Evolutionary conservation across 2,113 vertebrate genomes (phyloP).

Genomic region (Azemiops feae): DNA sequence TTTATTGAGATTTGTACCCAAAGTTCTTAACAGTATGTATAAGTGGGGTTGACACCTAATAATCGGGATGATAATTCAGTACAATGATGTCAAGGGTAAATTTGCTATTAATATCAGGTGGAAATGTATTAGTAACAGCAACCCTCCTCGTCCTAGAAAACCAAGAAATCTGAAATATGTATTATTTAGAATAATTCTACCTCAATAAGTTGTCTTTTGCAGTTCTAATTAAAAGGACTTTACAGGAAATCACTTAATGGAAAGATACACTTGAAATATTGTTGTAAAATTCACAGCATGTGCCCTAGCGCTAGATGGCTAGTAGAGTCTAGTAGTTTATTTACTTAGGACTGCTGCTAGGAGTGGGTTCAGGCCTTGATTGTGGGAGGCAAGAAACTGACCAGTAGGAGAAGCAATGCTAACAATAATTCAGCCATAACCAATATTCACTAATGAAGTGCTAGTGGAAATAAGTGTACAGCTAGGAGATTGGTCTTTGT

Average conservation of each 20-base stretch:
- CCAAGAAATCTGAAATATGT: constrained; percentile 3
- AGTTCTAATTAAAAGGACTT: not conserved
- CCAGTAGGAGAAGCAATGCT: constrained; percentile 40
- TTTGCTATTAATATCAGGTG: constrained; percentile 29
- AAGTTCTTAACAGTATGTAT: constrained; percentile 41
- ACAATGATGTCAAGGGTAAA: not conserved
- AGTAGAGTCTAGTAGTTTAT: not conserved
- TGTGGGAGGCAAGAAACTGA: constrained; percentile 34
- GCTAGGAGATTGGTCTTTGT: constrained; percentile 25
- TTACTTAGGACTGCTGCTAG: constrained; percentile 24
- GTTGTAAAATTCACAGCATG: constrained; percentile 7
- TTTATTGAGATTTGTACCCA: constrained; percentile 59
- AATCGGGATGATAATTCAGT: constrained; percentile 14
- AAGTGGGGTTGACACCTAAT: constrained; percentile 36
- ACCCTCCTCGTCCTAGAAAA: constrained; percentile 20
- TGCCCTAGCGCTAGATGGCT: constrained; percentile 25
- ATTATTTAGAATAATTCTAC: not conserved
- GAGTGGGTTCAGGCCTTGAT: constrained; percentile 16
- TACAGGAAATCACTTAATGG: not conserved
- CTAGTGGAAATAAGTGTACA: constrained; percentile 23
- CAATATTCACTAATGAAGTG: constrained; percentile 32
- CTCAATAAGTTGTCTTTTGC: not conserved
- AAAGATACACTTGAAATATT: constrained; percentile 10
- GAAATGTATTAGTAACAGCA: constrained; percentile 31
- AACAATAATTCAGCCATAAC: constrained; percentile 44